Base-by-base conservation (phyloP, 2,888 invertebrate species). In the Cylloceria caligata region DNA sequence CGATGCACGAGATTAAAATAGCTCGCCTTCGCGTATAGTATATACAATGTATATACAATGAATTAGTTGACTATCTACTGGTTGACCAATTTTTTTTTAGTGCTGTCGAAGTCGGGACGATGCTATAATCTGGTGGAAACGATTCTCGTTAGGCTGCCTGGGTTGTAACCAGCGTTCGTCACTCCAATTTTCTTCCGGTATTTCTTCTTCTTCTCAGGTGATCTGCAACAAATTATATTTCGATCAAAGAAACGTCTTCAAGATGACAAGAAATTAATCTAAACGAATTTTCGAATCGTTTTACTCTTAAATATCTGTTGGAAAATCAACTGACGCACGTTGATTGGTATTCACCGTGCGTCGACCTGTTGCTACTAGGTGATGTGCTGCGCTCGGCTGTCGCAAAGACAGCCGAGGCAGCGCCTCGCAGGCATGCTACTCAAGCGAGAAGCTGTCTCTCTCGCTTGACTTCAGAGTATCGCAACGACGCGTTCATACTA, bases 101-200 rank as follows among this genome's bases (percentile, higher is more conserved):
- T 45, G 30, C 34, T 71, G 71, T 75, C 60, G 49, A 72, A 68
- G 67, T 21, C 21, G 24, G 52, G 9, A 36, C 55, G 52, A 49
- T 78, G 87, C 87, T 92, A 92, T 89, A 92, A 90, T 87, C 89
- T 88, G 11, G 92, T 92, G 2, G 90, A 91, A 72, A 92, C 92
- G 76, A 92, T 89, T 85, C 88, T 90, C 71, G 89, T 89, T 49
- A 92, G 81, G 84, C 91, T 92, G 30, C 90, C 92, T 2, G 89
- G 90, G 80, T 89, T 88, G 79, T 91, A 92, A 9, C 90, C 92
- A 2, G 90, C 88, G 45, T 92, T 92, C 24, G 88, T 88, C 0
- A 88, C 85, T 2, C 92, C 92, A 0, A 90, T 62, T 64, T 90
- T 89, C 72, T 84, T 88, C 52, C 89, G 87, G 30, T 90, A 89